A percentile compares a stretch with the other conserved stretches of the same genome.
Evolutionary conservation across 2,888 invertebrate genomes (phyloP).

Genomic region (Lamellibrachia columna): DNA sequence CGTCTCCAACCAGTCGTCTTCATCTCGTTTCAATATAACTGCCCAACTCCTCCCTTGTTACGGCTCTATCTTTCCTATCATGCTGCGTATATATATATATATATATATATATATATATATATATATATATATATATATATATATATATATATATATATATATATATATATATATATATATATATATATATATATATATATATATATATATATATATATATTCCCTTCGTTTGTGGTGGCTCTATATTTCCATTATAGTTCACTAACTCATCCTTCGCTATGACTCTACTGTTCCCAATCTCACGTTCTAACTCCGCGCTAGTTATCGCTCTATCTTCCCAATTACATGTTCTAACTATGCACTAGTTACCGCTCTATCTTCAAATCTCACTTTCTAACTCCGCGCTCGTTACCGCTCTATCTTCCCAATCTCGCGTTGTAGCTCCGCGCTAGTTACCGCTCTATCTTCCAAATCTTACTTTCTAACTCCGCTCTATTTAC

Average conservation of each 20-base stretch:
- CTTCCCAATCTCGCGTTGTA: not conserved
- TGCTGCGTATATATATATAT: no score
- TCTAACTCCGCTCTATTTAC: not conserved
- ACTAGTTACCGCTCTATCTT: not conserved
- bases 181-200: no score
- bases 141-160: not conserved
- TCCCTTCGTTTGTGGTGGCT: not conserved
- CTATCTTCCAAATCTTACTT: not conserved
- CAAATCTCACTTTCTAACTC: not conserved
- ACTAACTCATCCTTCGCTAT: not conserved
- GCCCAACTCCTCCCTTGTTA: not conserved
- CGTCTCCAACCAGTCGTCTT: no score
- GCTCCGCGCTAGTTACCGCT: not conserved
- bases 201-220: not conserved
- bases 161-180: no score
- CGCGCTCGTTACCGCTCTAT: not conserved
- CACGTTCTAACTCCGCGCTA: no score
- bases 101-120: not conserved
- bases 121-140: not conserved
- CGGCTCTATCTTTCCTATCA: not conserved
- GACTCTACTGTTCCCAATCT: not conserved
- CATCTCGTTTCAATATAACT: not conserved
- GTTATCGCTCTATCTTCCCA: not conserved
- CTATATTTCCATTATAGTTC: not conserved
- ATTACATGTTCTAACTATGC: not conserved